Evolutionary conservation across 2,888 invertebrate species (phyloP), one percentile per base, ranked within the genome.

Genomic region (Siphlonurus alternatus): DNA sequence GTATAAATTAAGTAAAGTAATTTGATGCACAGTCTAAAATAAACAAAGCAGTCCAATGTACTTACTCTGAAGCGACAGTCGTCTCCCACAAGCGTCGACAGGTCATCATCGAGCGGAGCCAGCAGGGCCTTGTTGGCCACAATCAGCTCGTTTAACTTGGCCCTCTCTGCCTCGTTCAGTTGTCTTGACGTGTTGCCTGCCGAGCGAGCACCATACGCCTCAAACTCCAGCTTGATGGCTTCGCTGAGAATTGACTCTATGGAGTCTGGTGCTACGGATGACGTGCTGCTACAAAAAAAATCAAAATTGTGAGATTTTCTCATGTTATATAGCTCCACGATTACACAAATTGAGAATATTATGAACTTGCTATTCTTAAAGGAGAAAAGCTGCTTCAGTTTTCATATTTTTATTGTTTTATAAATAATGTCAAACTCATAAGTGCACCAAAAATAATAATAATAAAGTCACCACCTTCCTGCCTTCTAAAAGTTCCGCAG

Each of bases 221-320:
- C 88, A 73, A 87, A 92, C 75, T 93, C 92, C 66, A 92, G 76
- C 70, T 89, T 89, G 68, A 92, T 91, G 7, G 92, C 92, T 71
- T 91, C 89, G 66, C 87, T 89, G 53, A 92, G 76, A 70, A 92
- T 89, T 0, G 89, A 87, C 72, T 91, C 90, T 74, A 92, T 88
- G 2, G 88, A 87, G 74, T 85, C 85, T 0, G 82, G 83, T 69
- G 83, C 82, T 56, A 78, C 76, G 18, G 79, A 77, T 74, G 82
- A 22, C 23, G 61, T 61, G 19, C 59, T 63, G 25, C 25, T 63
- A 74, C 72, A 7, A 61, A 24, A 15, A 10, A 64, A 19, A 64
- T 38, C 22, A 64, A 23, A 24, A 74, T 73, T 56, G 73, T 72
- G 63, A 61, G 18, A 19, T 59, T 53, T 62, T 53, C 15, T 53